phyloP scores from a whole-genome alignment of 2,888 invertebrate species.

The Gandaritis pyraliata region DNA sequence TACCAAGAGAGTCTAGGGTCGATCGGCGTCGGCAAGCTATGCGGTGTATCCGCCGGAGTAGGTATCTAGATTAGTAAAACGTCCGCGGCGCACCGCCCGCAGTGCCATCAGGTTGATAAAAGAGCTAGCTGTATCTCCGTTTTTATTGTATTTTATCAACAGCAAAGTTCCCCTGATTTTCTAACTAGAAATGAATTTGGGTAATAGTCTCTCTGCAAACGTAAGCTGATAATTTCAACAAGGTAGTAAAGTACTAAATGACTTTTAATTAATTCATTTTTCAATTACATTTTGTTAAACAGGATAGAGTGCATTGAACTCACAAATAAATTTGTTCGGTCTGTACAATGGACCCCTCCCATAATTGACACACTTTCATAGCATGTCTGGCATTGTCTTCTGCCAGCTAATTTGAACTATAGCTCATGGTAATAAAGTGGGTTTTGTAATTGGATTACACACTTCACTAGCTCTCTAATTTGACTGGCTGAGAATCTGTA shows the following conservation, averaged over 20 bases:
- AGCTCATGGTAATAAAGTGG: not conserved
- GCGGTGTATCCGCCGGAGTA: conserved; percentile 52
- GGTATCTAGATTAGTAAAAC: conserved; percentile 36
- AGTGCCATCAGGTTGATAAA: conserved; percentile 14
- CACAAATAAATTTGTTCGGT: not conserved
- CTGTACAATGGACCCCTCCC: conserved; percentile 12
- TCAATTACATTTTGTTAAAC: not conserved
- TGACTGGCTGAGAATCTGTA: not conserved
- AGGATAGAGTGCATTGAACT: conserved; percentile 6
- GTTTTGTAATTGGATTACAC: not conserved
- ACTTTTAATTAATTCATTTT: not conserved
- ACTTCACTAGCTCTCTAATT: not conserved
- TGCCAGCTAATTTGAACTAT: conserved; percentile 12
- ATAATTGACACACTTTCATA: conserved; percentile 25
- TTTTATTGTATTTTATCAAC: not conserved
- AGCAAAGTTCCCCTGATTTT: too few relatives aligned
- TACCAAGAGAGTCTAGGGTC: conserved; percentile 54
- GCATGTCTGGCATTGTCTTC: conserved; percentile 1
- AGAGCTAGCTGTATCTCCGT: not conserved
- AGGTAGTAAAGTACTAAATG: too few relatives aligned
- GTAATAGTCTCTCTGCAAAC: too few relatives aligned
- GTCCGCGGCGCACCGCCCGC: conserved; percentile 19
- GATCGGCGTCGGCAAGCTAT: conserved; percentile 45
- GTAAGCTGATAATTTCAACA: too few relatives aligned
- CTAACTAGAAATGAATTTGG: too few relatives aligned